Conservation (phyloP, 2,888 invertebrate genomes). For the Coecobrya sp. region DNA sequence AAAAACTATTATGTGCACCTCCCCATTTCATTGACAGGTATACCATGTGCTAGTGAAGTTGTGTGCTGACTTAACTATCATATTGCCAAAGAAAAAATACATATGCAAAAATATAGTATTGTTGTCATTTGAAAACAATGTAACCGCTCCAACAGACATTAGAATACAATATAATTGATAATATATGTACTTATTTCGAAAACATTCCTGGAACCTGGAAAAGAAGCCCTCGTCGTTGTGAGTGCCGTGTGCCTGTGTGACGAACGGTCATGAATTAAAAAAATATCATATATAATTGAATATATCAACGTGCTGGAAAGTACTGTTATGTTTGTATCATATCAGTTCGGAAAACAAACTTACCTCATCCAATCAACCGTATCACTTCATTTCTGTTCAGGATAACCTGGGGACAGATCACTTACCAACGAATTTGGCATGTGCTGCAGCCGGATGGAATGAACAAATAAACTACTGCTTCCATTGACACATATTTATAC, state of each 20-base stretch:
- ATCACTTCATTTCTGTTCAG: neutral
- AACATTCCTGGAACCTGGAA: too few relatives aligned
- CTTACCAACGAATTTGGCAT: neutral
- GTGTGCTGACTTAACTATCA: too few relatives aligned
- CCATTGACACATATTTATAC: constrained; percentile 32
- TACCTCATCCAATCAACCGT: neutral
- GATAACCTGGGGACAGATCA: neutral
- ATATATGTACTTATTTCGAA: too few relatives aligned
- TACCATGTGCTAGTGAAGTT: constrained; percentile 68
- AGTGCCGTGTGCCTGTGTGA: neutral
- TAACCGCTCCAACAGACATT: too few relatives aligned
- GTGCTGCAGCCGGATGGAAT: neutral
- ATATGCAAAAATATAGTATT: too few relatives aligned
- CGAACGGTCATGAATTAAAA: neutral
- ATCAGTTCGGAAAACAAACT: neutral
- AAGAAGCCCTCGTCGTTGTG: too few relatives aligned
- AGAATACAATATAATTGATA: too few relatives aligned
- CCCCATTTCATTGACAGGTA: constrained; percentile 51
- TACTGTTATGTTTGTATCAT: neutral
- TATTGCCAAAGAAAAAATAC: too few relatives aligned
- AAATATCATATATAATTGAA: neutral
- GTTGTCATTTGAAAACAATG: too few relatives aligned
- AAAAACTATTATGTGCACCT: neutral
- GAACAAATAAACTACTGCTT: constrained; percentile 32
- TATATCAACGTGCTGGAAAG: neutral